Evolutionary conservation across 1,140 invertebrate genomes (phyloP).

Genomic region (Chlorops oryzae): DNA sequence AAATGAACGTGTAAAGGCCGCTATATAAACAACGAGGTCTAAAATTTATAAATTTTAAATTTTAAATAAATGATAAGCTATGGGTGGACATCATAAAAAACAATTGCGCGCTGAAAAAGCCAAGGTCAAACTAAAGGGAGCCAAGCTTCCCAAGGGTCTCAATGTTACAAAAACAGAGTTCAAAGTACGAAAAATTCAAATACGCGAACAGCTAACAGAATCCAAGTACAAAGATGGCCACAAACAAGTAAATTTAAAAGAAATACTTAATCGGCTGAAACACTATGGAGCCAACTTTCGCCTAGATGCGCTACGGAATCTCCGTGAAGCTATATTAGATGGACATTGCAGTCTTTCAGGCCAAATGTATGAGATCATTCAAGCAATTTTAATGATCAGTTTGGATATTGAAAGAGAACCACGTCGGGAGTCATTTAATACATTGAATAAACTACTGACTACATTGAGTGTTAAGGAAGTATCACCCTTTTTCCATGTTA

Average conservation of each 20-base stretch:
- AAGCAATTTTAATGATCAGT: conserved; percentile 60
- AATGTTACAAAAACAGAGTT: conserved; percentile 84
- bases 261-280: conserved; percentile 65
- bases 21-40: no score
- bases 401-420: conserved; percentile 68
- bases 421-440: conserved; percentile 61
- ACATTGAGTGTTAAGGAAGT: conserved; percentile 50
- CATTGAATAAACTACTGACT: conserved; percentile 59
- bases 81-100: conserved; percentile 58
- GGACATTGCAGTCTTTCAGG: conserved; percentile 49
- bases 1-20: no score
- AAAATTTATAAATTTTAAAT: no score
- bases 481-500: conserved; percentile 64
- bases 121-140: conserved; percentile 69
- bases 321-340: conserved; percentile 62
- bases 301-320: conserved; percentile 61
- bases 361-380: conserved; percentile 61
- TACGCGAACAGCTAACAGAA: conserved; percentile 68
- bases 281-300: conserved; percentile 71
- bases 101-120: conserved; percentile 68
- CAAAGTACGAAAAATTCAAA: conserved; percentile 79
- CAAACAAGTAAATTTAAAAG: conserved; percentile 69
- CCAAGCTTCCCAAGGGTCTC: conserved; percentile 66
- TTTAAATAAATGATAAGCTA: conserved; percentile 11
- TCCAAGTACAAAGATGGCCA: conserved; percentile 55